These are phyloP conservation scores for Sebastes diaconus DNA, from an alignment of 2,797 vertebrate genomes.

Conservation along the genomic window DNA sequence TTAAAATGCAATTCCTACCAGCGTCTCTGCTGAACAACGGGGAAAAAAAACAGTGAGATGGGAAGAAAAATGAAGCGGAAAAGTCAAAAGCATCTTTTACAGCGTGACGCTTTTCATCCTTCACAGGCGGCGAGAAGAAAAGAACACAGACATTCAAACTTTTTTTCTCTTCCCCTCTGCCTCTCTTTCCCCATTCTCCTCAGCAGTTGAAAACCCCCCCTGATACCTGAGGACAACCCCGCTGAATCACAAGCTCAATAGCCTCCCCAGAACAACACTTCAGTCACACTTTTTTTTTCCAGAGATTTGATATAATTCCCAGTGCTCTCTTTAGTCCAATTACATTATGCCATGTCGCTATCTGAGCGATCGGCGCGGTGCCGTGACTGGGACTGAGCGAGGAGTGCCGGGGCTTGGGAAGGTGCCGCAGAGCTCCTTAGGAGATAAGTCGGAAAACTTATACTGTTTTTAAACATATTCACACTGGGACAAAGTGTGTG, in stretches of 20 bases:
- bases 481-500: slow-evolving; percentile 30
- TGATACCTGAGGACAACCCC: slow-evolving; percentile 78
- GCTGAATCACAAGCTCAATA: slow-evolving; percentile 76
- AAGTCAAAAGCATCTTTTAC: slow-evolving; percentile 82
- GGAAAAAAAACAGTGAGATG: slow-evolving; percentile 50
- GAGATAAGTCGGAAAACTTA: slow-evolving; percentile 36
- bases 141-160: slow-evolving; percentile 74
- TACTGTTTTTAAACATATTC: slow-evolving; percentile 25
- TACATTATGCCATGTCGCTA: slow-evolving; percentile 86
- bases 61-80: slow-evolving; percentile 72
- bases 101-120: slow-evolving; percentile 80
- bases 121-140: slow-evolving; percentile 77
- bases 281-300: slow-evolving; percentile 66
- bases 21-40: slow-evolving; percentile 67
- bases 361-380: slow-evolving; percentile 78
- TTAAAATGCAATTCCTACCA: slow-evolving; percentile 83
- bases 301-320: slow-evolving; percentile 83
- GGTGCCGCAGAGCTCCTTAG: slow-evolving; percentile 81
- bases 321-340: slow-evolving; percentile 85
- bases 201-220: slow-evolving; percentile 62
- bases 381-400: slow-evolving; percentile 76
- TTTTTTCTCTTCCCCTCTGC: slow-evolving; percentile 54
- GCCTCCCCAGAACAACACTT: slow-evolving; percentile 81
- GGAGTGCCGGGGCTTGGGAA: slow-evolving; percentile 28
- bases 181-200: slow-evolving; percentile 62